These are phyloP conservation scores for Papilio polytes DNA, from an alignment of 1,140 invertebrate species.

Conservation along the genomic window DNA sequence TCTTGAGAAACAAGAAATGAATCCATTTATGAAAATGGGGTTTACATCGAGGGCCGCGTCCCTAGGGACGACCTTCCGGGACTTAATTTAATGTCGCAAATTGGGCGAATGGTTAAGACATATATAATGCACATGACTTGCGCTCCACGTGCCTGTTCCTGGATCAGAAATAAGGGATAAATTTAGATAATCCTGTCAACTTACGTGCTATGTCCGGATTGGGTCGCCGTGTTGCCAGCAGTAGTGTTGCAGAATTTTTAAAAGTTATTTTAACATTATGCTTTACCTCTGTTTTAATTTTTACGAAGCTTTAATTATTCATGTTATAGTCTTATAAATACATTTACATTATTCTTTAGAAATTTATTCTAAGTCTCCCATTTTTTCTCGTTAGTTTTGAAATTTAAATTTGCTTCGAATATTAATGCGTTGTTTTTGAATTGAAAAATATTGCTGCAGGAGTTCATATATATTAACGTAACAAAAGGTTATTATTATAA, in stretches of 20 bases:
- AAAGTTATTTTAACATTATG: background rate
- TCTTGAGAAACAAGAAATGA: slow-evolving; percentile 41
- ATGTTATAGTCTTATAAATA: slow-evolving; percentile 1
- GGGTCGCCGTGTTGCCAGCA: background rate
- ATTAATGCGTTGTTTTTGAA: background rate
- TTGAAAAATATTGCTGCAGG: background rate
- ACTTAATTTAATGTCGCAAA: slow-evolving; percentile 57
- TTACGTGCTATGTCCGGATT: background rate
- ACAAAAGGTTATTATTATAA: background rate
- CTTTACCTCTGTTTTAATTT: background rate
- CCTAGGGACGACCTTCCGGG: slow-evolving; percentile 44
- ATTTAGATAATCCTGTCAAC: background rate
- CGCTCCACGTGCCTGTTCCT: slow-evolving; percentile 5
- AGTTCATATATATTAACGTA: background rate
- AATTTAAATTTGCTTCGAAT: background rate
- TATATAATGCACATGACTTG: slow-evolving; percentile 45
- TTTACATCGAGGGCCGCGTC: slow-evolving; percentile 36
- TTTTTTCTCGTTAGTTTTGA: slow-evolving; percentile 10
- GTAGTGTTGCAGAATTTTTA: too few species aligned
- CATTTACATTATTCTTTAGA: background rate
- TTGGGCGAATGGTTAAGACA: slow-evolving; percentile 56
- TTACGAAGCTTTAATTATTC: background rate
- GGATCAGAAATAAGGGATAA: background rate
- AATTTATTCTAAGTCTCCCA: slow-evolving; percentile 10
- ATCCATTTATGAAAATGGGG: slow-evolving; percentile 39